These are phyloP conservation scores for Typhlomys cinereus DNA, from an alignment of 2,113 vertebrate genomes.

Conservation along the genomic window DNA sequence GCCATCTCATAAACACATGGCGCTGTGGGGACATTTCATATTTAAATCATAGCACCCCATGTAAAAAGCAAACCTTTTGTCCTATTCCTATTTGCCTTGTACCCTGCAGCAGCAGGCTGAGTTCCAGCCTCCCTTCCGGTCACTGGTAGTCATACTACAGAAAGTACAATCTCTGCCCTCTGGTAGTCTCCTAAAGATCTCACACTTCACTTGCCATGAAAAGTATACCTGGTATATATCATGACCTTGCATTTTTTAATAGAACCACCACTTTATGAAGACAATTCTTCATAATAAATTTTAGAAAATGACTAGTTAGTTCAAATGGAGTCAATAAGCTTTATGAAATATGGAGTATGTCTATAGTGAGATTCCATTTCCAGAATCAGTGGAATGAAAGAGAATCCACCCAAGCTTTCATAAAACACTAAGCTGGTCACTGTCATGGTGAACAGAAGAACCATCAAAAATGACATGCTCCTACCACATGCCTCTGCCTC, in stretches of 20 bases:
- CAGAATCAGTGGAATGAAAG: neutral
- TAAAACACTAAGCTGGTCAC: neutral
- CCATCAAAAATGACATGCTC: neutral
- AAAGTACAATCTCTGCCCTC: neutral
- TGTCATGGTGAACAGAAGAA: neutral
- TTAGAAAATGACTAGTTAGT: neutral
- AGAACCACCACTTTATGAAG: neutral
- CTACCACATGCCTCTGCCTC: neutral
- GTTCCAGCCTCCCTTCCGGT: neutral
- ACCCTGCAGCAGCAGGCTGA: neutral
- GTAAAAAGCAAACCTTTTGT: neutral
- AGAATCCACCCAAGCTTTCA: neutral
- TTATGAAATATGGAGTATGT: neutral
- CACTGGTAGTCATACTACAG: neutral
- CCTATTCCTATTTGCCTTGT: neutral
- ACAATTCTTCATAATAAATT: neutral
- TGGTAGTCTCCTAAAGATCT: neutral
- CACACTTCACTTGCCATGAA: neutral
- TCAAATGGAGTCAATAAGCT: neutral
- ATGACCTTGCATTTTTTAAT: neutral
- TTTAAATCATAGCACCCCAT: neutral
- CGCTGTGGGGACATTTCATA: no score
- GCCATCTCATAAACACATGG: neutral
- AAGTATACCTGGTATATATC: accelerated
- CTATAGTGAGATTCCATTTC: neutral